Conservation (phyloP, 1,140 invertebrate genomes). For the Phymorhynchus buccinoides region DNA sequence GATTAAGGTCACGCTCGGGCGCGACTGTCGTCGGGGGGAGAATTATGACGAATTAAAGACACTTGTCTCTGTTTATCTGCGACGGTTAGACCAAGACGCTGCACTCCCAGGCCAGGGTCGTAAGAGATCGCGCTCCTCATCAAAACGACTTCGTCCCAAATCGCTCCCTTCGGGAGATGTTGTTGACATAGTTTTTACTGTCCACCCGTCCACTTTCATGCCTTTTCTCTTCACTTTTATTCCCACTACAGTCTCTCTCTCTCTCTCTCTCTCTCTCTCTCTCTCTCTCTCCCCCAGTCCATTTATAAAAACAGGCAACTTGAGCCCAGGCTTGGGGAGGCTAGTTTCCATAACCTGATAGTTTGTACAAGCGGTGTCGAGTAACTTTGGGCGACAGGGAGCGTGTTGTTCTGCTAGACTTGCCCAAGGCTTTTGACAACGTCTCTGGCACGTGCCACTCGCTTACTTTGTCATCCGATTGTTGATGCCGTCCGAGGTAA, state of each 20-base stretch:
- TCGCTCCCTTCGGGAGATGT: background rate
- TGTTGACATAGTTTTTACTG: constrained; percentile 22
- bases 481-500: background rate
- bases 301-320: background rate
- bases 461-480: constrained; percentile 19
- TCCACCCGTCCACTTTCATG: background rate
- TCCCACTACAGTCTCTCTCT: background rate
- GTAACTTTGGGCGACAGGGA: background rate
- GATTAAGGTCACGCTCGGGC: constrained; percentile 33
- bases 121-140: background rate
- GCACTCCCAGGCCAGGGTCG: background rate
- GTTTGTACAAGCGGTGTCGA: constrained; percentile 26
- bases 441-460: constrained; percentile 12
- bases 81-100: background rate
- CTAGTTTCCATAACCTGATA: background rate
- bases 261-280: background rate
- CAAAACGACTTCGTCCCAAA: background rate
- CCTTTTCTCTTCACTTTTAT: background rate
- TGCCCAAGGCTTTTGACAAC: background rate
- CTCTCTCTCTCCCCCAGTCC: background rate
- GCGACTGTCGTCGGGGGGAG: constrained; percentile 20
- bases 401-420: constrained; percentile 21
- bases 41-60: constrained; percentile 37
- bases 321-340: background rate
- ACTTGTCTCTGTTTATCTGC: constrained; percentile 36